Base-by-base conservation (phyloP, 1,140 invertebrate genomes). In the Drosophila elegans region DNA sequence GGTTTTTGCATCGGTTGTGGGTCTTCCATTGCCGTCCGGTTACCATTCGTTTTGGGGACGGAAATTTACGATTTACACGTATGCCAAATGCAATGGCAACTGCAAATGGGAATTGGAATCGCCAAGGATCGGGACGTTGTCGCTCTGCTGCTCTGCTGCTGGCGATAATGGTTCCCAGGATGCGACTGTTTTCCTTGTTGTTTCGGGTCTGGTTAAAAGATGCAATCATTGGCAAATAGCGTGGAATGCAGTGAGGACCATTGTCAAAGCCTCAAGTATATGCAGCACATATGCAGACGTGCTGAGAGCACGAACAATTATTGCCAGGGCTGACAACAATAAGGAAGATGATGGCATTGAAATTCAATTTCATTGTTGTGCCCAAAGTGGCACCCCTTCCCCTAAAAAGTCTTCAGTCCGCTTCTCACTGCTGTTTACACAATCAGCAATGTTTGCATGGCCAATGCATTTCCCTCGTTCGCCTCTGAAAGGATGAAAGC, bases 61-160 rank as follows among this genome's bases (percentile, higher is more conserved):
- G 82, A 86, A 86, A 85, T 85, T 85, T 85, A 85, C 81, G 81
- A 85, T 85, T 85, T 86, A 85, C 81, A 85, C 82, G 82, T 86
- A 81, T 85, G 82, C 82, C 81, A 81, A 85, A 62, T 81, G 82
- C 82, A 85, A 71, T 61, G 68, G 61, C 72, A 56, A 74, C 72
- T 32, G 52, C 61, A 64, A 72, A 66, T 68, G 48, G 57, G 72
- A 75, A 75, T 74, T 66, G 44, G 42, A 38, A 38, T 13, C 41
- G 59, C 11, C 45, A 61, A 61, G 34, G 34, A 54, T 27, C 49
- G 44, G 53, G 25, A 13, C 29, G 16, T 12, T 48, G 41, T 29
- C 39, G 55, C 48, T 16, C 11, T 38, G 32, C 32, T 41, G n/a
- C 34, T 49, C 11, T 38, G 32, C 32, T 41, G n/a, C 34, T 49